Conservation (phyloP, 2,797 vertebrate species). For the Apogon hyalosoma region DNA sequence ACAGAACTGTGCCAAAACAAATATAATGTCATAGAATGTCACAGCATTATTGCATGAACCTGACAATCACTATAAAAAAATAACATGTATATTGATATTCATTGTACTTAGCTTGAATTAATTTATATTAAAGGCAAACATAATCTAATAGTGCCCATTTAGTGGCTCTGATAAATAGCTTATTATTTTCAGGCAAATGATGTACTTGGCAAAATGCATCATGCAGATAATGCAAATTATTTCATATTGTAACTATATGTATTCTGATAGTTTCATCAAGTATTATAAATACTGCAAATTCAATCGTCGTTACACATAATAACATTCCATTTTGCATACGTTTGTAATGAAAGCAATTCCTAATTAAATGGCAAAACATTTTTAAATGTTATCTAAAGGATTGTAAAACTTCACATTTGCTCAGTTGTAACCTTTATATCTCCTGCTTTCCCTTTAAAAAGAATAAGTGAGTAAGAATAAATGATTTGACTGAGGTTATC, state of each 20-base stretch:
- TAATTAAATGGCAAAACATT: background rate
- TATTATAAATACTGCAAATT: background rate
- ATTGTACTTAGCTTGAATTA: background rate
- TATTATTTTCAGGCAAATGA: background rate
- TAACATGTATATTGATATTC: background rate
- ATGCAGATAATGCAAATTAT: background rate
- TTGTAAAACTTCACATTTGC: background rate
- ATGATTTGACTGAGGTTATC: constrained; percentile 58
- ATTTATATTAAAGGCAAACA: background rate
- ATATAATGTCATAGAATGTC: no score
- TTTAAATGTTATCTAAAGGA: no score
- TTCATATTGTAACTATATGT: no score
- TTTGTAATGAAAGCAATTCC: constrained; percentile 35
- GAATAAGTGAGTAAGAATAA: constrained; percentile 26
- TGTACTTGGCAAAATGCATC: background rate
- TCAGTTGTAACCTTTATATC: constrained; percentile 34
- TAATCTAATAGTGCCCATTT: background rate
- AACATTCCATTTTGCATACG: background rate
- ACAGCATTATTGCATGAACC: background rate
- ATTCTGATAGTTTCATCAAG: background rate
- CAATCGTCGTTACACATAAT: background rate
- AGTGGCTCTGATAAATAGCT: background rate
- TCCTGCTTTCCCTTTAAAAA: constrained; percentile 44
- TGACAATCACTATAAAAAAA: background rate
- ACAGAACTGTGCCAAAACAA: no score